phyloP scores from a whole-genome alignment of 2,888 invertebrate genomes.

The Cybosia mesomella region DNA sequence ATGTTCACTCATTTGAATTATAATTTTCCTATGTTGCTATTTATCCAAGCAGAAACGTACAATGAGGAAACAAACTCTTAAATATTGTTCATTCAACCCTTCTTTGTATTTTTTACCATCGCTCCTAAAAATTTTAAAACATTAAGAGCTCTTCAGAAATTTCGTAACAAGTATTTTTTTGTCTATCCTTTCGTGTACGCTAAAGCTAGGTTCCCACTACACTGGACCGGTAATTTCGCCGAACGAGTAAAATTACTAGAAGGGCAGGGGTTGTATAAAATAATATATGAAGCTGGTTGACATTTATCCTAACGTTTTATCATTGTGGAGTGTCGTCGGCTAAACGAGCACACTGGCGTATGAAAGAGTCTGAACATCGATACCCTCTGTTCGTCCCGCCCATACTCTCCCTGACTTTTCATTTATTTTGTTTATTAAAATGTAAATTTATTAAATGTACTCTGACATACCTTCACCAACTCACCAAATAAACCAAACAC shows the following conservation, averaged over 20 bases:
- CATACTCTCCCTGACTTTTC: too few species aligned
- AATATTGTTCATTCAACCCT: constrained; percentile 1
- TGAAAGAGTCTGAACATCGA: too few species aligned
- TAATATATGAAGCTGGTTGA: neutral
- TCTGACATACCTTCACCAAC: too few species aligned
- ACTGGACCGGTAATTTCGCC: neutral
- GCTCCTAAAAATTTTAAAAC: neutral
- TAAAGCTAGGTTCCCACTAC: constrained; percentile 1
- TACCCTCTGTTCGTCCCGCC: too few species aligned
- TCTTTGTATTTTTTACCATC: neutral
- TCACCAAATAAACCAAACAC: too few species aligned
- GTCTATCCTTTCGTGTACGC: neutral
- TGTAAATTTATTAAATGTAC: too few species aligned
- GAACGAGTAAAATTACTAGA: neutral
- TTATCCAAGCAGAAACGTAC: neutral
- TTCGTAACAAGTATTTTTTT: neutral
- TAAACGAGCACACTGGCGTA: too few species aligned
- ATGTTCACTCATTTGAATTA: neutral
- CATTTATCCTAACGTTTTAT: neutral
- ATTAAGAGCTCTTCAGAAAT: neutral
- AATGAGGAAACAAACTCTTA: neutral
- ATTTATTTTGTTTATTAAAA: too few species aligned
- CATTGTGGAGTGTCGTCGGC: neutral
- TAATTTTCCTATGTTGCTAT: neutral
- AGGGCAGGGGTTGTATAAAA: neutral